Conservation (phyloP, 2,113 vertebrate genomes). For the human (Homo sapiens) region GRCh38 chr9:27605501-27606000, state of each 20-base stretch:
- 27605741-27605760: neutral
- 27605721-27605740: neutral
- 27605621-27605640: neutral
- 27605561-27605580: neutral
- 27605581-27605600: neutral
- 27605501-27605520: neutral
- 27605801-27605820: neutral
- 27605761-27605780: neutral
- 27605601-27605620: neutral
- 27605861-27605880: neutral
- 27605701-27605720: neutral
- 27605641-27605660: neutral
- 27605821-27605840: neutral
- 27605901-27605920: neutral
- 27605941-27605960: neutral
- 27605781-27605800: neutral
- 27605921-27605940: neutral
- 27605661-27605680: neutral
- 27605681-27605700: neutral
- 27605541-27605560: neutral
- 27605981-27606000: constrained; percentile 11
- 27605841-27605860: neutral
- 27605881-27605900: neutral
- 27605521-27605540: neutral
- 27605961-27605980: neutral